Base-by-base conservation (phyloP, 2,888 invertebrate species). In the Achlya flavicornis region DNA sequence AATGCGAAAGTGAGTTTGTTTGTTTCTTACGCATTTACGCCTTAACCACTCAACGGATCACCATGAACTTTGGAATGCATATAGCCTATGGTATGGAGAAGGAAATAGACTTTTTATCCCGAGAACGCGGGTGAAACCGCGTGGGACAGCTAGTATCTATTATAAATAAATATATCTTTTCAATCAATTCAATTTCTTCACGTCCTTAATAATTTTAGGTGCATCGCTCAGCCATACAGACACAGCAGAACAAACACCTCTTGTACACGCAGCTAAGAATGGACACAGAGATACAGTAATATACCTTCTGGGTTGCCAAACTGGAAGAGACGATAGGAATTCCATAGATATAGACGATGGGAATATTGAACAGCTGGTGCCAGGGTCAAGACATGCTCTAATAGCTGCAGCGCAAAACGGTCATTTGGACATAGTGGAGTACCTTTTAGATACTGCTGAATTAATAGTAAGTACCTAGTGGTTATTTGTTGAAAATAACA, bases 241-340 rank as follows among this genome's bases (percentile, higher is more conserved):
- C 81, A 97, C 97, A 63, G 96, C 97, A 0, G 97, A 97, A 66
- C 96, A 97, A 75, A 97, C 98, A 77, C 97, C 98, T 0, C 88
- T 98, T 65, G 97, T 98, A 0, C 98, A 98, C 85, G 98, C 98
- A 1, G 98, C 98, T 0, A 95, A 97, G 74, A 97, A 97, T 78
- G 98, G 98, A 0, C 97, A 97, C 79, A 90, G 98, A 53, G 97
- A 97, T 70, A 97, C 98, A 1, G 97, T 98, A 0, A 97, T 97
- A 53, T 98, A 98, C 83, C 94, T 99, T 32, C 92, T 98, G 33
- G 97, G 98, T 26, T 98, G 97, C 83, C 93, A 93, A 69, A 86
- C 90, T 1, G 91, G 91, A 0, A 82, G 84, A 33, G 95, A 90
- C 53, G 97, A 98, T 74, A 97, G 98, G 96, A 94, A 96, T 75